phyloP scores from a whole-genome alignment of 2,888 invertebrate species.

The Drosophila meridionalis region DNA sequence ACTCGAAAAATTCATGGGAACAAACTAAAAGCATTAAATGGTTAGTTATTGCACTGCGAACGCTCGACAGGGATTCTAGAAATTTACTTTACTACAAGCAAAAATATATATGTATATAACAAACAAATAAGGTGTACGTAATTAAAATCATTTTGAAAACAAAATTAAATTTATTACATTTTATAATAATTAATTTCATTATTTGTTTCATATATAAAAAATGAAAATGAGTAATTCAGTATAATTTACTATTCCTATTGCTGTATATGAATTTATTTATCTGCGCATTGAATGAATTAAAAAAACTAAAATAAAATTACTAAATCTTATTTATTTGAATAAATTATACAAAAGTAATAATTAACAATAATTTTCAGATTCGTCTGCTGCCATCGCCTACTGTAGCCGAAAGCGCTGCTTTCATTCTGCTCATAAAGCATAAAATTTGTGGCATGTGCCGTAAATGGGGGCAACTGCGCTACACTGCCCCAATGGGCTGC shows the following conservation, averaged over 20 bases:
- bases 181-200: no score
- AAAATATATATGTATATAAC: no score
- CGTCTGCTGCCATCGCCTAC: not conserved
- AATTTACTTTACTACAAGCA: not conserved
- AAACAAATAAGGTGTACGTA: no score
- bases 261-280: no score
- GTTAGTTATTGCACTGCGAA: slow-evolving; percentile 16
- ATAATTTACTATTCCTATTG: no score
- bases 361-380: not conserved
- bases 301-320: no score
- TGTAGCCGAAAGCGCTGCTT: slow-evolving; percentile 47
- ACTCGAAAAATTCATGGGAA: slow-evolving; percentile 51
- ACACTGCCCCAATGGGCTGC: slow-evolving; percentile 10
- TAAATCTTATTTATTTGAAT: no score
- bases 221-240: no score
- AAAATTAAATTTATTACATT: no score
- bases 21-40: slow-evolving; percentile 19
- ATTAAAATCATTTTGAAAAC: no score
- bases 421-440: slow-evolving; percentile 71
- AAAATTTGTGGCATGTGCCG: slow-evolving; percentile 60
- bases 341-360: not conserved
- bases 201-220: no score
- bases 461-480: slow-evolving; percentile 11
- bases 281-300: no score
- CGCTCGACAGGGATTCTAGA: not conserved